phyloP scores from a whole-genome alignment of 30 jellyfish, hydroid and myxozoan genomes.

The Rhopilema esculentum region DNA sequence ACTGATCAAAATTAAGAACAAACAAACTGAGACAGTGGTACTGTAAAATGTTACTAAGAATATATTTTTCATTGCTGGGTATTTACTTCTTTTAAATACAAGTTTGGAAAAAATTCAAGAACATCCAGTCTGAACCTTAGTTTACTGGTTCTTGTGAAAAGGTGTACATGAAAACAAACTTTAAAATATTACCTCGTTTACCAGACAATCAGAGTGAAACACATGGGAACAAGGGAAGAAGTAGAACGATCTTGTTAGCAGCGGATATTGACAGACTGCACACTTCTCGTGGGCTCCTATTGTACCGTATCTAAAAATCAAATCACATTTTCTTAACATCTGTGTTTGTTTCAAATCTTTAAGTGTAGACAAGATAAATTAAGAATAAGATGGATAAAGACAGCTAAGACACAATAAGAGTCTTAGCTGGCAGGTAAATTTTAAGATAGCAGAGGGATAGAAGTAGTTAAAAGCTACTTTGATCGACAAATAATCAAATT shows the following conservation, averaged over 20 bases:
- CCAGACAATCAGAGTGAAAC: conserved; percentile 92
- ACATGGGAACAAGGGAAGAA: conserved; percentile 97
- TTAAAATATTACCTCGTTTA: conserved; percentile 67
- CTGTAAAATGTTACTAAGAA: too few species aligned
- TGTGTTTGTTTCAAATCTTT: too few species aligned
- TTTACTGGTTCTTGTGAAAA: too few species aligned
- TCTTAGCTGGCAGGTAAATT: background rate
- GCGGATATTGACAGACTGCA: conserved; percentile 91
- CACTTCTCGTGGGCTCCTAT: conserved; percentile 96
- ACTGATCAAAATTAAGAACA: too few species aligned
- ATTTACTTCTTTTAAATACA: too few species aligned
- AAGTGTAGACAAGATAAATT: background rate
- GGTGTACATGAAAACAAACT: background rate
- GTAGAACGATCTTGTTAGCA: conserved; percentile 96
- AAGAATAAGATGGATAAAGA: background rate
- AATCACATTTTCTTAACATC: too few species aligned
- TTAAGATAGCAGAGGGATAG: background rate
- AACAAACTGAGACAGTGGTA: too few species aligned
- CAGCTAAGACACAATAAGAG: too few species aligned
- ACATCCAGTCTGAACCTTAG: background rate
- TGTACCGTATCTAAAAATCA: conserved; percentile 81
- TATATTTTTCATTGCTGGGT: too few species aligned
- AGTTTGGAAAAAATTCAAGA: background rate
- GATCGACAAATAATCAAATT: too few species aligned
- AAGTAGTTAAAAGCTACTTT: too few species aligned